Evolutionary conservation across 1,140 invertebrate genomes (phyloP).

Genomic region (Hycleus phaleratus): DNA sequence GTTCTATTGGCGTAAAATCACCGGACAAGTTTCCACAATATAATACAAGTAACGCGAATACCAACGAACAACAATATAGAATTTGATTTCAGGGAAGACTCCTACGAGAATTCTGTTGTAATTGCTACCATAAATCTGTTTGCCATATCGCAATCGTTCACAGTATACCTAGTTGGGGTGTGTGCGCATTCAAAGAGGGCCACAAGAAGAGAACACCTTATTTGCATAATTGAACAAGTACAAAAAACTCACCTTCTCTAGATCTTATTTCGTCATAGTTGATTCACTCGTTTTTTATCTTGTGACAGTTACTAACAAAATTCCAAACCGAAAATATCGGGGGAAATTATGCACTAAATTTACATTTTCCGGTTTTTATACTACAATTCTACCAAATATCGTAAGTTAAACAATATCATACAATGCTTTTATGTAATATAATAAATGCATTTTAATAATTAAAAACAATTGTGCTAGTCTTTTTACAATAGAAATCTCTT

Average conservation of each 20-base stretch:
- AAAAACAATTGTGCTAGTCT: too few relatives aligned
- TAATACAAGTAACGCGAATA: conserved; percentile 8
- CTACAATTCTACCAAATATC: too few relatives aligned
- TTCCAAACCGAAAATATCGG: too few relatives aligned
- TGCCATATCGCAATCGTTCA: conserved; percentile 20
- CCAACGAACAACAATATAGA: conserved; percentile 1
- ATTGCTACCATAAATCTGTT: conserved; percentile 20
- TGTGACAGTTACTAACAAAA: too few relatives aligned
- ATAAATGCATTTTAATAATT: too few relatives aligned
- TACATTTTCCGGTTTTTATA: too few relatives aligned
- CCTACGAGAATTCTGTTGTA: conserved; percentile 17
- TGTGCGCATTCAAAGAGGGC: conserved; percentile 15
- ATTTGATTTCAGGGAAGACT: conserved; percentile 15
- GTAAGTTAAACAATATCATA: too few relatives aligned
- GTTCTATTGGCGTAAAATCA: conserved; percentile 13
- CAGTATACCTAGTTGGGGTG: conserved; percentile 9
- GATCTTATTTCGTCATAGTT: conserved; percentile 17
- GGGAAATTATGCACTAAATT: too few relatives aligned
- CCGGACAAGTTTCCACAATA: conserved; percentile 3
- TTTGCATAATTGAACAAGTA: conserved; percentile 26
- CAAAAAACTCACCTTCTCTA: conserved; percentile 21
- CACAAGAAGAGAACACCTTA: conserved; percentile 18
- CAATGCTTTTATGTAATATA: too few relatives aligned
- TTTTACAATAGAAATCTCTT: too few relatives aligned
- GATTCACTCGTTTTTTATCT: too few relatives aligned